A percentile compares a stretch with the other conserved stretches of the same genome.
These are phyloP conservation scores for Eilema depressum DNA, from an alignment of 2,888 invertebrate genomes.

Conservation along the genomic window DNA sequence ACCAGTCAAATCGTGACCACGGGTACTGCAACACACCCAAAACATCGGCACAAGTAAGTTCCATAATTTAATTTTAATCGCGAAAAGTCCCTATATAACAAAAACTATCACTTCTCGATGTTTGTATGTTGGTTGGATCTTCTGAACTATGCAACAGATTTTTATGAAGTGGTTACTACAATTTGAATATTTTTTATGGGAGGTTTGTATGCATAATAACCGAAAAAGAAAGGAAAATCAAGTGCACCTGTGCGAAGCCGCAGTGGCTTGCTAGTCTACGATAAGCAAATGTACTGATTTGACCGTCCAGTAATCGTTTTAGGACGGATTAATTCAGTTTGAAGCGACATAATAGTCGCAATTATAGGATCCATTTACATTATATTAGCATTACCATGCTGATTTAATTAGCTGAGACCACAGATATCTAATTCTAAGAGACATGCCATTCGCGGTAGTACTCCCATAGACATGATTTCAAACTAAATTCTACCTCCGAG, in stretches of 20 bases:
- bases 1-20: no score
- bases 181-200: not conserved
- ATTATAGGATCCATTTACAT: slow-evolving; percentile 11
- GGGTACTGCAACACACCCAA: no score
- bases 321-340: slow-evolving; percentile 7
- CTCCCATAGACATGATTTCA: no score
- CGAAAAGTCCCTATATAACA: no score
- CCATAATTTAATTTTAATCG: no score
- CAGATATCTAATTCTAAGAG: not conserved
- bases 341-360: slow-evolving; percentile 7
- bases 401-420: slow-evolving; percentile 6
- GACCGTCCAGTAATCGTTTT: not conserved
- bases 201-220: not conserved
- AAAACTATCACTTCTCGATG: no score
- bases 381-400: slow-evolving; percentile 7
- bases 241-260: not conserved
- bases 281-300: slow-evolving; percentile 5
- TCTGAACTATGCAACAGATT: not conserved
- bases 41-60: no score
- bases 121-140: no score
- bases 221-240: not conserved
- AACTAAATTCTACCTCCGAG: no score
- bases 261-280: not conserved
- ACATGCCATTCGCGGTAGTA: not conserved
- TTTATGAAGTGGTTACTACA: not conserved